Percentiles rank a stretch among this genome's conserved stretches.
phyloP scores from a whole-genome alignment of 2,888 invertebrate genomes.

The Allygus modestus region DNA sequence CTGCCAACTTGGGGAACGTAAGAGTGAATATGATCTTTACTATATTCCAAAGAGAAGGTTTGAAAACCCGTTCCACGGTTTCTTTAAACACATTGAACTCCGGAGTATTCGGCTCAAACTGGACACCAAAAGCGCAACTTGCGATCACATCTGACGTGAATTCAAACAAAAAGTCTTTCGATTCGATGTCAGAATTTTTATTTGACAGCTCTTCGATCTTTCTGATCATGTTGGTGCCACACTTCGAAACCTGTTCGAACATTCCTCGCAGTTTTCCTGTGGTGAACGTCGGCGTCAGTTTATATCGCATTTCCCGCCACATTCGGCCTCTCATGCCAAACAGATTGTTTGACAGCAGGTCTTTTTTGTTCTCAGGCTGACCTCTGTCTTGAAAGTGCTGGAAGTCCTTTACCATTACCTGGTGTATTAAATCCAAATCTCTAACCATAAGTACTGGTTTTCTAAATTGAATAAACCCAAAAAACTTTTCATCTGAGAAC shows the following conservation, averaged over 20 bases:
- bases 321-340: constrained; percentile 19
- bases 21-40: neutral
- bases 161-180: constrained; percentile 25
- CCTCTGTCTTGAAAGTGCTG: constrained; percentile 46
- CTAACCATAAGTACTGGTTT: constrained; percentile 46
- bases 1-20: neutral
- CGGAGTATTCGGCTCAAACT: constrained; percentile 18
- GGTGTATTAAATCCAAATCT: constrained; percentile 21
- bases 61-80: neutral
- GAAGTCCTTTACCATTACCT: constrained; percentile 40
- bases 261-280: constrained; percentile 37
- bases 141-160: constrained; percentile 36
- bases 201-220: constrained; percentile 9
- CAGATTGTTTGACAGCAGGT: constrained; percentile 7
- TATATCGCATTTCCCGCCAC: constrained; percentile 44
- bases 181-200: neutral
- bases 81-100: constrained; percentile 8
- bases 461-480: constrained; percentile 28
- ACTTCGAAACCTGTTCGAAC: constrained; percentile 34
- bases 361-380: neutral
- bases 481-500: constrained; percentile 23
- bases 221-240: constrained; percentile 1
- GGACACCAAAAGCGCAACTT: constrained; percentile 50
- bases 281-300: constrained; percentile 39
- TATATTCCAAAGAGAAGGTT: neutral